These are phyloP conservation scores for Chionoecetes opilio DNA, from an alignment of 1,140 invertebrate genomes.

Conservation along the genomic window DNA sequence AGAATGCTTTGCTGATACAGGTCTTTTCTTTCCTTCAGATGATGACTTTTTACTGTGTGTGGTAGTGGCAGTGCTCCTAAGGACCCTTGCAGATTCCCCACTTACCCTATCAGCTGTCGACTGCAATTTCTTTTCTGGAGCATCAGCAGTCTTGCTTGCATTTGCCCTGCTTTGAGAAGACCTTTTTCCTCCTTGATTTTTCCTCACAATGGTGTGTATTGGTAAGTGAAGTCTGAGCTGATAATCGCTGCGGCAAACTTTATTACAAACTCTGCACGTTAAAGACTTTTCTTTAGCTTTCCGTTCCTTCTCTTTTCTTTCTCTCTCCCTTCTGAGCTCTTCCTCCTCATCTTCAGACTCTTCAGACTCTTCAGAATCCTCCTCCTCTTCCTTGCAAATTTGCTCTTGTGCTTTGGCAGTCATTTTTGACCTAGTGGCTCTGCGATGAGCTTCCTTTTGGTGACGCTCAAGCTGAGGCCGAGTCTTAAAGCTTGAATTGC, in stretches of 20 bases:
- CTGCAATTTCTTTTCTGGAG: neutral
- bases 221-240: constrained; percentile 74
- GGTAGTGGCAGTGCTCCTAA: constrained; percentile 45
- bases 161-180: constrained; percentile 50
- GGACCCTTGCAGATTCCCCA: constrained; percentile 35
- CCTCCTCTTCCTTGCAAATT: neutral
- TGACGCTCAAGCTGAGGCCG: constrained; percentile 78
- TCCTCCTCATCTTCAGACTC: constrained; percentile 61
- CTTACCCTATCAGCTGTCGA: constrained; percentile 12
- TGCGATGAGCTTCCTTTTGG: constrained; percentile 71
- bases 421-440: constrained; percentile 48
- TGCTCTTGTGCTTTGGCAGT: constrained; percentile 50
- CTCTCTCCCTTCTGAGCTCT: constrained; percentile 59
- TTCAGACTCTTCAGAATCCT: neutral
- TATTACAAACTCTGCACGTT: constrained; percentile 75
- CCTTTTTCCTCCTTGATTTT: constrained; percentile 42
- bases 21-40: neutral
- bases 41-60: neutral
- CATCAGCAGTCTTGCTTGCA: neutral
- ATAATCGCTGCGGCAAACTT: constrained; percentile 76
- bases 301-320: constrained; percentile 66
- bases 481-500: constrained; percentile 77
- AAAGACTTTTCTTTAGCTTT: constrained; percentile 64
- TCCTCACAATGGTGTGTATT: constrained; percentile 58
- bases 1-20: neutral